Evolutionary conservation across 2,797 vertebrate genomes (phyloP), one percentile per base, ranked within the genome.

Genomic region (Pteronotus mesoamericanus): DNA sequence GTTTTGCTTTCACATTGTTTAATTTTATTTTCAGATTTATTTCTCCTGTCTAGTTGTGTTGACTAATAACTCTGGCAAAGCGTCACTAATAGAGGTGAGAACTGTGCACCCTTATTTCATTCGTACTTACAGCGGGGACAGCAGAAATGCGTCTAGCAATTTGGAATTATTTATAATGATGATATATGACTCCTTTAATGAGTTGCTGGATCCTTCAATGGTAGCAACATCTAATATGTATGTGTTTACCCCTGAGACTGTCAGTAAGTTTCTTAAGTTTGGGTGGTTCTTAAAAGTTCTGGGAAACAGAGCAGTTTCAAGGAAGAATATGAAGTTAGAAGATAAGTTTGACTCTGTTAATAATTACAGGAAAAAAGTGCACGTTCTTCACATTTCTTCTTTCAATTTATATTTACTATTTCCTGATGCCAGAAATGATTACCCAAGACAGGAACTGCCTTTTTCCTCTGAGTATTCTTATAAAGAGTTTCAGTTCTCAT

Each of bases 241-340:
- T 19, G 14, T 22, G 14, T 46, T 15, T n/a, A 32, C 39, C n/a
- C 24, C 10, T 78, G 94, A 92, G 42, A 39, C 3, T 21, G 15
- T 57, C 5, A 29, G 9, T 21, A 55, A 91, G 32, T 66, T 66
- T 74, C 46, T 59, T 71, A 8, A 69, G 14, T 72, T 79, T 48
- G 48, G 61, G 19, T 19, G 92, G 83, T 91, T 95, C 48, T 48
- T 37, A 59, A 72, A 66, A 87, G 95, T 88, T 83, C 82, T 34
- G 72, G 12, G 82, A 95, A 96, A 46, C 9, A 61, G 37, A 85
- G 18, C 14, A 34, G 42, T 89, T 97, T 96, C 78, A 59, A 95
- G 57, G 51, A 97, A 96, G 44, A 29, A 44, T 44, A n/a, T 64
- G 21, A 85, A 74, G 6, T 53, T 46, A 61, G n/a, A 57, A n/a